Evolutionary conservation across 2,113 vertebrate genomes (phyloP).

Genomic region (Upupa epops): DNA sequence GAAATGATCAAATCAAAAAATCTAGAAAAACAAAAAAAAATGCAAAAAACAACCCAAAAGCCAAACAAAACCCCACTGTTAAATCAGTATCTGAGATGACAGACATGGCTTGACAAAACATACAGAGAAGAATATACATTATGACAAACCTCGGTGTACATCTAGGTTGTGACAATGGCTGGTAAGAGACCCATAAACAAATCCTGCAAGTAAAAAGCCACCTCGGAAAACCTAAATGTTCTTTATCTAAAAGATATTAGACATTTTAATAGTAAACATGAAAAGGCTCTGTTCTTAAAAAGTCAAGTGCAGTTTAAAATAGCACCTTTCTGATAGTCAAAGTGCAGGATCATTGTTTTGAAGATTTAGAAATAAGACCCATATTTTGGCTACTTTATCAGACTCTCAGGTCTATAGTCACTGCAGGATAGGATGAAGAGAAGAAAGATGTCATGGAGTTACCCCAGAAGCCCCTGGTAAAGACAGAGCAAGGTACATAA

Average conservation of each 20-base stretch:
- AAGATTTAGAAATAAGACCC: not conserved
- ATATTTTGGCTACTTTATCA: not conserved
- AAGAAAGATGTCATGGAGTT: not conserved
- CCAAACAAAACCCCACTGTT: not conserved
- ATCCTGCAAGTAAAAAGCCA: not conserved
- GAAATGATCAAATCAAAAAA: not conserved
- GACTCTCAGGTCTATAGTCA: not conserved
- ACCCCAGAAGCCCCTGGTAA: not conserved
- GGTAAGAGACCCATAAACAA: not conserved
- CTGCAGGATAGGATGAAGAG: not conserved
- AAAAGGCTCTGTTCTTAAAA: not conserved
- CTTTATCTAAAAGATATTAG: not conserved
- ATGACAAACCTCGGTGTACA: not conserved
- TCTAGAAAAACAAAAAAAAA: not conserved
- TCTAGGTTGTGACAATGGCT: not conserved
- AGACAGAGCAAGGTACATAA: not conserved
- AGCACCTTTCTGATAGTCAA: not conserved
- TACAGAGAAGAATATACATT: not conserved
- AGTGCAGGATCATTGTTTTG: not conserved
- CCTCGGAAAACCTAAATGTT: not conserved
- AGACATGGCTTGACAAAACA: not conserved
- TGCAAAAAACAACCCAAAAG: not conserved
- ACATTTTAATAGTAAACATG: not conserved
- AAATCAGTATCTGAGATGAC: not conserved
- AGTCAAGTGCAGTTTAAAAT: not conserved